Evolutionary conservation across 2,113 vertebrate species (phyloP).

Genomic region (Phylloscopus whistleri): DNA sequence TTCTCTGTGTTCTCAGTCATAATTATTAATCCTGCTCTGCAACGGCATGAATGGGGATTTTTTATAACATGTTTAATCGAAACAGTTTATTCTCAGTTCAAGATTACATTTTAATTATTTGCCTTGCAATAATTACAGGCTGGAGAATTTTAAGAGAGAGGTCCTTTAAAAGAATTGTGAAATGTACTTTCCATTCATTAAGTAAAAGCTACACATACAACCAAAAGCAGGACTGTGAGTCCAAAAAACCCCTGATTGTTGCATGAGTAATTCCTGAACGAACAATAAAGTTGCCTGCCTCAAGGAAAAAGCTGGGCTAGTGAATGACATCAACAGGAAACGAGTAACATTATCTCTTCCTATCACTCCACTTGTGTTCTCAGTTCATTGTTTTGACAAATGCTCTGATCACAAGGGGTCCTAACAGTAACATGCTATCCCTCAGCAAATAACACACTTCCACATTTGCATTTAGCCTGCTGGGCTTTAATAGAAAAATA

Average conservation of each 20-base stretch:
- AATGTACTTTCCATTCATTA: neutral
- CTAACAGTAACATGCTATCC: neutral
- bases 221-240: neutral
- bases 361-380: constrained; percentile 16
- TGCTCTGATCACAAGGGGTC: neutral
- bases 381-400: neutral
- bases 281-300: constrained; percentile 32
- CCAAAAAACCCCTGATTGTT: neutral
- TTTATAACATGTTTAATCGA: accelerated
- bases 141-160: neutral
- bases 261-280: constrained; percentile 4
- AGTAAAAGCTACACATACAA: neutral
- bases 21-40: neutral
- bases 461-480: accelerated
- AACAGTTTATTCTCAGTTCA: neutral
- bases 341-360: constrained; percentile 40
- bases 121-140: neutral
- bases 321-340: constrained; percentile 52
- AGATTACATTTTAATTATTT: neutral
- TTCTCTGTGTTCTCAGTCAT: neutral
- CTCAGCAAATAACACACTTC: neutral
- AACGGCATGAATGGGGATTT: neutral
- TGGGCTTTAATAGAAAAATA: neutral
- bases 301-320: constrained; percentile 20
- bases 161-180: neutral